Evolutionary conservation across 1,140 invertebrate genomes (phyloP), one percentile per base, ranked within the genome.

Genomic region (Vanessa tameamea): DNA sequence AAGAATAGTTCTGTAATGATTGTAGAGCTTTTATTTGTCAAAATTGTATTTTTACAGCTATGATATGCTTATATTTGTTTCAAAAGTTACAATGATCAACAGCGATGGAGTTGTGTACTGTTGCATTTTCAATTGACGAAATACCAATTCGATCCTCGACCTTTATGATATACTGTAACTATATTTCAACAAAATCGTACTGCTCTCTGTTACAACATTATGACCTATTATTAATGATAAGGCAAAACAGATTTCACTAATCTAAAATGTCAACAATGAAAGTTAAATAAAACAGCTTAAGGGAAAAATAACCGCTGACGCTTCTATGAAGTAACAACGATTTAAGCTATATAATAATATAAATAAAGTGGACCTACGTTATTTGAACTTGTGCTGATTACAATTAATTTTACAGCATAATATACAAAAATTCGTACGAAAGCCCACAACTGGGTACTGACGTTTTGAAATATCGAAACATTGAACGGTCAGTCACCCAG

Each of bases 61-160:
- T 96, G 95, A 96, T 96, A 96, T 96, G 95, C 96, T 96, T 96
- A 95, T 94, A 95, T 95, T 95, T 94, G 94, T 95, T 95, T 95
- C 94, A 94, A 94, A 94, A 94, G 94, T 94, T 94, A 94, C 94
- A 94, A 88, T 93, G 89, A 87, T 87, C 88, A 93, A 94, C 88
- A 90, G 87, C 82, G 81, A 89, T 86, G 84, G 86, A 76, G 87
- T 78, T 90, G 79, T 83, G 74, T 86, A 87, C 86, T 89, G 87
- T 87, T 92, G 85, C 78, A 85, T 72, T 79, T 72, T 76, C 85
- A 92, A 91, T 92, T 92, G 90, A 92, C 90, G 83, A 88, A 87
- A 87, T 78, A 80, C 82, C 81, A 80, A 82, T 87, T 87, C 85
- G 81, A 88, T 85, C 83, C 86, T 85, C 80, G 82, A 85, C 77